A percentile compares a stretch with the other conserved stretches of the same genome.
Evolutionary conservation across 2,797 vertebrate genomes (phyloP).

Genomic region (Anabas testudineus): DNA sequence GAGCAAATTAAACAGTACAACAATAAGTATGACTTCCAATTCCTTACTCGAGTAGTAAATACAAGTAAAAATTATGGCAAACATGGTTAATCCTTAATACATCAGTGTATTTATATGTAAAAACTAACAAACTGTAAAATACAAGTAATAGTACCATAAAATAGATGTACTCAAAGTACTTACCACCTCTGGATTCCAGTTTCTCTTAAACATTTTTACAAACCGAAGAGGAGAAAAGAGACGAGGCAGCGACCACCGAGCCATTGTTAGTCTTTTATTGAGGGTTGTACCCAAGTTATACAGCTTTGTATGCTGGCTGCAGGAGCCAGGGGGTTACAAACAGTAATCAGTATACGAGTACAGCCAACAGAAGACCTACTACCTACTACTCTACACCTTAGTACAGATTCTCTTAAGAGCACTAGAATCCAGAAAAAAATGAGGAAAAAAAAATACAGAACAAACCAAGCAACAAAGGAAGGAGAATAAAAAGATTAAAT

Average conservation of each 20-base stretch:
- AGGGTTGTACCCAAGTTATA: conserved; percentile 90
- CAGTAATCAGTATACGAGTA: conserved; percentile 89
- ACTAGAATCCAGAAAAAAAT: conserved; percentile 82
- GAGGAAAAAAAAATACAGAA: conserved; percentile 69
- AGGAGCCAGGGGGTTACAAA: conserved; percentile 86
- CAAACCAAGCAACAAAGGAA: conserved; percentile 86
- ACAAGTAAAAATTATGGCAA: too few species aligned
- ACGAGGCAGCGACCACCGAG: neutral
- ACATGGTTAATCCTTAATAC: too few species aligned
- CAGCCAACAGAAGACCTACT: conserved; percentile 88
- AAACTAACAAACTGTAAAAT: too few species aligned
- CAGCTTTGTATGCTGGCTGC: conserved; percentile 87
- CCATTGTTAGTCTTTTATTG: conserved; percentile 88
- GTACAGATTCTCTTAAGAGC: conserved; percentile 86
- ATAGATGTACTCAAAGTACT: too few species aligned
- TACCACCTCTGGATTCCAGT: too few species aligned
- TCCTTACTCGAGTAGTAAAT: too few species aligned
- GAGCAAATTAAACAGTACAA: too few species aligned
- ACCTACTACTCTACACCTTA: conserved; percentile 85
- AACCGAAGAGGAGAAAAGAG: conserved; percentile 13
- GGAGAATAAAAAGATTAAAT: conserved; percentile 78
- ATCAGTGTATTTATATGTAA: too few species aligned
- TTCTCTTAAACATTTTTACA: neutral
- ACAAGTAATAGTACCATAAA: too few species aligned
- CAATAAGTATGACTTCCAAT: too few species aligned